Evolutionary conservation across 2,888 invertebrate genomes (phyloP).

Genomic region (Dusona sp.): DNA sequence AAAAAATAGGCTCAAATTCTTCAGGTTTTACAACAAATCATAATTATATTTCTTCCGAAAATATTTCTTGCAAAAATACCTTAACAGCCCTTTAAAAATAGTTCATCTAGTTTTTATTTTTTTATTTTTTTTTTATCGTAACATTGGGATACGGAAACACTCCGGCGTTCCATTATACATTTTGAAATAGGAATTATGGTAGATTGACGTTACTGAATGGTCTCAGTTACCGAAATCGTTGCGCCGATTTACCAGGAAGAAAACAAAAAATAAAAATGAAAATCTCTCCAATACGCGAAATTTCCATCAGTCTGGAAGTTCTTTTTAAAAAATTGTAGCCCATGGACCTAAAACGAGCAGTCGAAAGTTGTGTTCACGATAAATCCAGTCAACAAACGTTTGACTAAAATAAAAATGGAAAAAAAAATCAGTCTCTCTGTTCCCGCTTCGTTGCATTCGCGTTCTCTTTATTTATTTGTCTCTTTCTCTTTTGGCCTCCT

Average conservation of each 20-base stretch:
- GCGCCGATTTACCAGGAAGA: background rate
- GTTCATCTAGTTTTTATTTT: no score
- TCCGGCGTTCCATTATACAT: background rate
- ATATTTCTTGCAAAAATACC: background rate
- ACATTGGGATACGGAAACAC: background rate
- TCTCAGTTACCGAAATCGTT: background rate
- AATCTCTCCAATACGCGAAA: background rate
- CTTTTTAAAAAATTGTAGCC: background rate
- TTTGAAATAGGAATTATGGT: background rate
- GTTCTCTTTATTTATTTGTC: slow-evolving; percentile 10
- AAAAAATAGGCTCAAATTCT: no score
- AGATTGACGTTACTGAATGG: slow-evolving; percentile 11
- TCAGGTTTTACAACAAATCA: no score
- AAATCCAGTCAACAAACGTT: slow-evolving; percentile 7
- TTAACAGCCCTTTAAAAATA: background rate
- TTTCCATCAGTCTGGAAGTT: background rate
- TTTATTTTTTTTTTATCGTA: background rate
- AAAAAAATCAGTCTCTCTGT: slow-evolving; percentile 39
- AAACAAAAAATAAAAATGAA: background rate
- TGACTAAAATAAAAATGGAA: slow-evolving; percentile 20
- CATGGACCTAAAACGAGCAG: background rate
- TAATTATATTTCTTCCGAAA: no score
- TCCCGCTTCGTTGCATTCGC: slow-evolving; percentile 8
- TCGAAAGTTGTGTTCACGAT: slow-evolving; percentile 15
- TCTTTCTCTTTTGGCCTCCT: slow-evolving; percentile 7